These are phyloP conservation scores for Drosophila rellima DNA, from an alignment of 2,888 invertebrate genomes.

Conservation along the genomic window DNA sequence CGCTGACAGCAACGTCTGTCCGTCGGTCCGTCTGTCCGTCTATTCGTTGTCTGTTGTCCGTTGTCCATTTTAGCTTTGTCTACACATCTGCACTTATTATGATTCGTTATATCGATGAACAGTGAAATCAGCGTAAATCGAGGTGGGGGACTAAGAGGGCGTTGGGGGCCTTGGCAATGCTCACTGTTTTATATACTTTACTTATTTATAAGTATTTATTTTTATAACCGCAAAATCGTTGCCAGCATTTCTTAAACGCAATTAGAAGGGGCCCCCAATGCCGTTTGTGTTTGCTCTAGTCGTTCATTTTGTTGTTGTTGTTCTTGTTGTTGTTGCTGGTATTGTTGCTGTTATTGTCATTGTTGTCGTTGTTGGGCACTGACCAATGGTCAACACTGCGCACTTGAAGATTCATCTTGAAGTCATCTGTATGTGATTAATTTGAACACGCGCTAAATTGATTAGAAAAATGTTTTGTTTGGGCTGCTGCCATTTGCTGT, in stretches of 20 bases:
- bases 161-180: conserved; percentile 46
- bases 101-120: conserved; percentile 40
- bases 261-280: conserved; percentile 67
- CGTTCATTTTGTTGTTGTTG: neutral
- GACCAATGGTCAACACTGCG: conserved; percentile 54
- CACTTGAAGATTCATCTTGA: conserved; percentile 56
- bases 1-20: conserved; percentile 48
- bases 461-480: conserved; percentile 68
- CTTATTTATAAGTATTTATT: conserved; percentile 67
- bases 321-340: conserved; percentile 2
- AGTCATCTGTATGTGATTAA: conserved; percentile 73
- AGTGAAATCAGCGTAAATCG: conserved; percentile 1
- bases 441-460: conserved; percentile 65
- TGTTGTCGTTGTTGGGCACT: conserved; percentile 28
- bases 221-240: conserved; percentile 59
- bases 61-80: conserved; percentile 49
- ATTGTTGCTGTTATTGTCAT: conserved; percentile 17
- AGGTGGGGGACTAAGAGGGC: neutral
- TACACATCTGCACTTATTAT: conserved; percentile 64
- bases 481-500: conserved; percentile 51
- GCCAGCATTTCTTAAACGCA: conserved; percentile 70
- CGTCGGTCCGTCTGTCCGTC: neutral
- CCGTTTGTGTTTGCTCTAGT: conserved; percentile 22
- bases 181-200: conserved; percentile 53
- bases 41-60: conserved; percentile 35